Base-by-base conservation (phyloP, 2,113 vertebrate species). In the Rhinopithecus roxellana region DNA sequence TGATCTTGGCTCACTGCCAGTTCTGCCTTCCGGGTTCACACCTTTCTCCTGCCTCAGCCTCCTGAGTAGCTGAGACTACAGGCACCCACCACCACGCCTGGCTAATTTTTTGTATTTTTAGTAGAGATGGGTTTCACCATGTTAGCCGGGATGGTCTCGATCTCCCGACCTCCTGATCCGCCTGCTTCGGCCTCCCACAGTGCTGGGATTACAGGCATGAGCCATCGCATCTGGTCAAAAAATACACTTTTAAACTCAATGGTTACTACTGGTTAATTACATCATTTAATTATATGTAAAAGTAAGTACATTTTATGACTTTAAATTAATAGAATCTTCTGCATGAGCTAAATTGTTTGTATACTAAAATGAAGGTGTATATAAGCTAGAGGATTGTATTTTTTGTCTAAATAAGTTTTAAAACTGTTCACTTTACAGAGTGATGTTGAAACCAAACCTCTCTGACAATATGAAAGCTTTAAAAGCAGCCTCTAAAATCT, bases 321-420 rank as follows among this genome's bases (percentile, higher is more conserved):
- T 92, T 48, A 70, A 70, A 50, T 83, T 10, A 78, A 32, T 27
- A 78, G 23, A 82, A 86, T 74, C 27, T 78, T 93, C 17, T 52
- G 32, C 45, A 25, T 38, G 23, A 94, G 18, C 35, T 7, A 52
- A 38, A 9, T 55, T n/a, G 14, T 3, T 69, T 93, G 23, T 70
- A 12, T 45, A 69, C 22, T 75, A 74, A 96, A 94, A 82, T 77
- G 77, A 92, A 95, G 61, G 10, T 2, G 12, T 35, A 55, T 25
- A 57, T 25, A 48, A 40, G 9, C 30, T 74, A 84, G 70, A 61
- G 10, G 25, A 50, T 32, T 52, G 6, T 64, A 38, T 64, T 32
- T 95, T 83, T 96, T 84, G n/a, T 79, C n/a, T 45, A 85, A 82
- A 55, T 48, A 97, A 14, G 32, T 75, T 87, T 92, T 30, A 80